Evolutionary conservation across 2,113 vertebrate species (phyloP).

Genomic region (Ceratotherium simum): DNA sequence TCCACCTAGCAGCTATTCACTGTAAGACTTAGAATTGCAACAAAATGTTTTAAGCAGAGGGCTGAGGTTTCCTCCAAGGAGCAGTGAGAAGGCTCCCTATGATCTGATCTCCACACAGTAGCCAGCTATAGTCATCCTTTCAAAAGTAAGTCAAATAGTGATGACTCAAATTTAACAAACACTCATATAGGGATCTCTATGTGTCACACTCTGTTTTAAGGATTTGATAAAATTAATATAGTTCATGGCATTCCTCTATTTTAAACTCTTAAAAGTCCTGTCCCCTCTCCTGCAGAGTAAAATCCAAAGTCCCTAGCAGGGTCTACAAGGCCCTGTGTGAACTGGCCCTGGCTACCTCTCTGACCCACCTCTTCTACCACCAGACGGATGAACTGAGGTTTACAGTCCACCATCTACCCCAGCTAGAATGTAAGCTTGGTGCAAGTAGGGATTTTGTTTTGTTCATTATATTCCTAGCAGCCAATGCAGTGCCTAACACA

Average conservation of each 20-base stretch:
- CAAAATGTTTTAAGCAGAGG: background rate
- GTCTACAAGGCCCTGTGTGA: background rate
- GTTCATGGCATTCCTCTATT: background rate
- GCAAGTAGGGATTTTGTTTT: background rate
- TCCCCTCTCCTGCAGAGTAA: background rate
- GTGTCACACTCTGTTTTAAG: background rate
- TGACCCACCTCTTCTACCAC: background rate
- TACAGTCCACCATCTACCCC: background rate
- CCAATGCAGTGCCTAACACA: background rate
- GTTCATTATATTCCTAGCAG: background rate
- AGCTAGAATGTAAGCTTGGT: background rate
- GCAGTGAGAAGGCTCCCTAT: background rate
- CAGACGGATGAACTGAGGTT: background rate
- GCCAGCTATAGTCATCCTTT: background rate
- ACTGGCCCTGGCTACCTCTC: background rate
- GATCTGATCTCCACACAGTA: background rate
- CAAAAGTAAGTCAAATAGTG: background rate
- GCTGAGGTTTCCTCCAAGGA: background rate
- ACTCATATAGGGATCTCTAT: background rate
- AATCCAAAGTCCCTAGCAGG: background rate
- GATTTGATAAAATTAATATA: background rate
- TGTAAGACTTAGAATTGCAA: background rate
- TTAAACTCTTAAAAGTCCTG: conserved; percentile 6
- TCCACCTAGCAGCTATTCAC: background rate
- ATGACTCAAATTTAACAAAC: conserved; percentile 17